phyloP scores from a whole-genome alignment of 1,140 invertebrate genomes.

The Procambarus virginalis region DNA sequence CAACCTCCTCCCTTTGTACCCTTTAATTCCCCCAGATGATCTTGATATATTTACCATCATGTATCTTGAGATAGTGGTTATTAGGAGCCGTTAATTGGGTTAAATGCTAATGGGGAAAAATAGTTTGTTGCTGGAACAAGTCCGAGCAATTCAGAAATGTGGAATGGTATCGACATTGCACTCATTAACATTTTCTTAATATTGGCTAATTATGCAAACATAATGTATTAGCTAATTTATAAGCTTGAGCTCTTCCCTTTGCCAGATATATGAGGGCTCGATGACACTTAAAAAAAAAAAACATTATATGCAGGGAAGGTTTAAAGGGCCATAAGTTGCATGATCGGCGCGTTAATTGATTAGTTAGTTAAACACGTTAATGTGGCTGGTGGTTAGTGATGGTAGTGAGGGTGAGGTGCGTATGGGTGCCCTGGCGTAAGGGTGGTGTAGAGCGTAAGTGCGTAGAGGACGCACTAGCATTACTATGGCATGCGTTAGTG shows the following conservation, averaged over 20 bases:
- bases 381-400: background rate
- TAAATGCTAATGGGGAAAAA: background rate
- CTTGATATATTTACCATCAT: background rate
- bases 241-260: no score
- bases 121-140: slow-evolving; percentile 22
- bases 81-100: no score
- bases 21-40: background rate
- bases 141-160: slow-evolving; percentile 33
- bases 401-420: no score
- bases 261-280: no score
- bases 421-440: no score
- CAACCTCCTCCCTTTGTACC: background rate
- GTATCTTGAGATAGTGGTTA: background rate
- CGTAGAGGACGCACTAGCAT: background rate
- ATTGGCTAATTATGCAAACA: background rate
- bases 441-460: no score
- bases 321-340: slow-evolving; percentile 31
- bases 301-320: background rate
- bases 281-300: background rate
- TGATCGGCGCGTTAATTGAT: slow-evolving; percentile 16
- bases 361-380: slow-evolving; percentile 29
- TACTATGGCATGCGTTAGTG: slow-evolving; percentile 22
- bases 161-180: slow-evolving; percentile 38
- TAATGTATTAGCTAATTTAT: background rate
- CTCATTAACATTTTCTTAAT: slow-evolving; percentile 26